Conservation (phyloP, 1,140 invertebrate genomes). For the Drosophila arizonae region DNA sequence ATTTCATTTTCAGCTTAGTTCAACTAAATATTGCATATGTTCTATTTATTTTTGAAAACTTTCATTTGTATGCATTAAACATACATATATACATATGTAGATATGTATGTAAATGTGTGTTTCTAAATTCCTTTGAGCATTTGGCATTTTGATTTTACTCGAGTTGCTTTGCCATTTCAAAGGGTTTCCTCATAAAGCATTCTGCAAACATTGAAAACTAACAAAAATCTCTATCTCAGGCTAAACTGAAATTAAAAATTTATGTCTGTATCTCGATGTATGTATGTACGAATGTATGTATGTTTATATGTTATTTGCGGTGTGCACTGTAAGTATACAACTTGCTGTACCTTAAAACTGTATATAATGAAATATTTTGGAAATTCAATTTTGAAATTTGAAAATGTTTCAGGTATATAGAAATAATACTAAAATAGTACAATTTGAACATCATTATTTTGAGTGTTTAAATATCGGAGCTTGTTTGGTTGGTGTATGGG, state of each 20-base stretch:
- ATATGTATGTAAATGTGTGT: too few relatives aligned
- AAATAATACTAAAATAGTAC: too few relatives aligned
- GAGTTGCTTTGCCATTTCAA: background rate
- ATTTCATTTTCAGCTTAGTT: background rate
- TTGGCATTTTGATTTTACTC: background rate
- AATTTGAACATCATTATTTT: too few relatives aligned
- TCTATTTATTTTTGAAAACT: background rate
- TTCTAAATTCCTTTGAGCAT: background rate
- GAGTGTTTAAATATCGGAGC: too few relatives aligned
- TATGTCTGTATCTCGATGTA: background rate
- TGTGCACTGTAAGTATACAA: background rate
- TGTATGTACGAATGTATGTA: background rate
- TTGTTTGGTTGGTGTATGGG: too few relatives aligned
- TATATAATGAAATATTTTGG: background rate
- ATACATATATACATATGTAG: too few relatives aligned
- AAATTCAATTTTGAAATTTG: background rate
- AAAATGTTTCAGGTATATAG: background rate
- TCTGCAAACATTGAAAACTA: constrained; percentile 1
- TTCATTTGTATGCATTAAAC: background rate
- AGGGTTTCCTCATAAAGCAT: constrained; percentile 6
- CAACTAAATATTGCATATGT: background rate
- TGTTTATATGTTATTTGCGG: background rate
- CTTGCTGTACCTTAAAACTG: background rate
- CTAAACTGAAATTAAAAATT: background rate
- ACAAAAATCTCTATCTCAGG: background rate